Percentiles rank a stretch among this genome's conserved stretches.
These are phyloP conservation scores for Sinodicranocentrus sp. DNA, from an alignment of 2,888 invertebrate species.

Conservation along the genomic window DNA sequence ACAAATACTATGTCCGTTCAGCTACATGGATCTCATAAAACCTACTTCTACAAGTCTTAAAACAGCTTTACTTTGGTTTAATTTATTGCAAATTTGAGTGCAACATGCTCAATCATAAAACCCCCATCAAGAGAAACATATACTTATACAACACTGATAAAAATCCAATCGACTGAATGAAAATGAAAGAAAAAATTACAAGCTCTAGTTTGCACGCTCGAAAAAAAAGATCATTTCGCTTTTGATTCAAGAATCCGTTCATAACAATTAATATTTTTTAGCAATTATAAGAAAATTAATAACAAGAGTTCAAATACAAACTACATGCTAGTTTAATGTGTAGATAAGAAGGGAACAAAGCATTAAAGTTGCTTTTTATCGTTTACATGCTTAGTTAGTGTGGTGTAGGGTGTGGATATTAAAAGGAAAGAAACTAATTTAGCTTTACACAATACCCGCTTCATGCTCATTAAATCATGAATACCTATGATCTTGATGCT, in stretches of 20 bases:
- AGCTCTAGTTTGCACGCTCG: conserved; percentile 44
- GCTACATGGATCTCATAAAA: conserved; percentile 17
- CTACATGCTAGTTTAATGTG: too few relatives aligned
- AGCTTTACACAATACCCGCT: conserved; percentile 9
- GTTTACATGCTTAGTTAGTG: too few relatives aligned
- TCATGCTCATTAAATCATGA: conserved; percentile 13
- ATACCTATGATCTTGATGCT: conserved; percentile 38
- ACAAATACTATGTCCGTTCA: conserved; percentile 14
- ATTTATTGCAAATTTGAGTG: too few relatives aligned
- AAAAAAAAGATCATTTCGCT: conserved; percentile 35
- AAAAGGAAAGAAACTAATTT: conserved; percentile 45
- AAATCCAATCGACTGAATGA: background rate
- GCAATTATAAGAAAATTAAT: background rate
- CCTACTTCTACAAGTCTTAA: conserved; percentile 5
- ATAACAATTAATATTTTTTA: background rate
- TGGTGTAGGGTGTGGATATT: too few relatives aligned
- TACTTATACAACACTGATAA: background rate
- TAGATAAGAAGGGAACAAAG: too few relatives aligned
- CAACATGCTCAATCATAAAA: background rate
- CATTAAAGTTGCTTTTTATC: too few relatives aligned
- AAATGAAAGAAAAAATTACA: conserved; percentile 41
- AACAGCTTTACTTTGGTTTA: background rate
- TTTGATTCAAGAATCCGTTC: conserved; percentile 18
- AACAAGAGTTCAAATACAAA: too few relatives aligned
- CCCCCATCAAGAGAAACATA: background rate